Evolutionary conservation across 2,888 invertebrate genomes (phyloP).

Genomic region (Mechanitis mazaeus): DNA sequence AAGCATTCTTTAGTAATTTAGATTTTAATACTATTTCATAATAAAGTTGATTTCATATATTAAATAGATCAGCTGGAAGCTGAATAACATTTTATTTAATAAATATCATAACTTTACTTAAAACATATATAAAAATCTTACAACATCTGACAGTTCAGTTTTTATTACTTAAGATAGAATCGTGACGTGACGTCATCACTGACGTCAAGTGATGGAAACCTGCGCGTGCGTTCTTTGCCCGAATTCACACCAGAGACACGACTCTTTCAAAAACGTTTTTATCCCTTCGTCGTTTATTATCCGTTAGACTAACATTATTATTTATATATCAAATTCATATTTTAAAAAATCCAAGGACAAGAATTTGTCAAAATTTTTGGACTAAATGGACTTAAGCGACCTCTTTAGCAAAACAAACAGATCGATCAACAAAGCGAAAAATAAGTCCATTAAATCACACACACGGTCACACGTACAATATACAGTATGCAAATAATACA

Average conservation of each 20-base stretch:
- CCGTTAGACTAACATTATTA: not conserved
- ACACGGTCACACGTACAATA: conserved; percentile 51
- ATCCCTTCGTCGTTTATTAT: conserved; percentile 15
- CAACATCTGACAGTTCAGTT: conserved; percentile 10
- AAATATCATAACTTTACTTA: not conserved
- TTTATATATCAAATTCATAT: not conserved
- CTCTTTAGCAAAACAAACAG: conserved; percentile 12
- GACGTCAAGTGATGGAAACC: conserved; percentile 27
- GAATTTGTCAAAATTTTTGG: too few relatives aligned
- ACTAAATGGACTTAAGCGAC: too few relatives aligned
- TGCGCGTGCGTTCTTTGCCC: conserved; percentile 36
- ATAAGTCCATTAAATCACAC: conserved; percentile 41
- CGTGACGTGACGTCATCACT: conserved; percentile 30
- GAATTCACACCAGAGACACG: conserved; percentile 38
- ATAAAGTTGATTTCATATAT: too few relatives aligned
- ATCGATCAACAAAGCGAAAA: conserved; percentile 36
- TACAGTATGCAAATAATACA: conserved; percentile 74
- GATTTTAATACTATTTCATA: not conserved
- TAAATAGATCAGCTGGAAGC: too few relatives aligned
- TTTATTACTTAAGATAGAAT: conserved; percentile 21
- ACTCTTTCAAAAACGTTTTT: conserved; percentile 27
- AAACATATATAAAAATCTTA: conserved; percentile 7
- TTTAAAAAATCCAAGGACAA: not conserved
- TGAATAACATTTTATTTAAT: too few relatives aligned
- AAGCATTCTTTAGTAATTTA: not conserved